Conservation (phyloP, 2,797 vertebrate species). For the Squalus acanthias region DNA sequence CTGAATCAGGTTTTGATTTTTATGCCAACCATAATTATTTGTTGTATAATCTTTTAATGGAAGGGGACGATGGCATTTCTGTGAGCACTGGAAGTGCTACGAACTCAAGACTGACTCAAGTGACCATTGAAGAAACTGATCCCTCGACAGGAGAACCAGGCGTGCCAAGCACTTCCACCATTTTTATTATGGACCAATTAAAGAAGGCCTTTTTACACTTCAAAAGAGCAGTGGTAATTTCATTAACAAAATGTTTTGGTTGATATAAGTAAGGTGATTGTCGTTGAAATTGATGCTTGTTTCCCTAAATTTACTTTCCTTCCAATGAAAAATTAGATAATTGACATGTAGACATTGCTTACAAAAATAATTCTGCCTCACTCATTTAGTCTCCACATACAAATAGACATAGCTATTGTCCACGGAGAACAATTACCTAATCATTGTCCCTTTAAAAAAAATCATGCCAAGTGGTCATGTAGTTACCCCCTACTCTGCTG, state of each 20-base stretch:
- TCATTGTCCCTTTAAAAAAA: background rate
- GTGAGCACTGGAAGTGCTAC: conserved; percentile 44
- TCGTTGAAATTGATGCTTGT: background rate
- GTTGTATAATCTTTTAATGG: background rate
- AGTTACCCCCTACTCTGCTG: background rate
- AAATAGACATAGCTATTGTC: background rate
- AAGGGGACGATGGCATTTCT: background rate
- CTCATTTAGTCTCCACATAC: background rate
- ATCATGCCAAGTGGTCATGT: background rate
- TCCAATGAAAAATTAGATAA: background rate
- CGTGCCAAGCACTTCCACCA: conserved; percentile 37
- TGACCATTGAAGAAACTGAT: conserved; percentile 29
- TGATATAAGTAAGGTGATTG: too few species aligned
- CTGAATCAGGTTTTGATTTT: background rate
- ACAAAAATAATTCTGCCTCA: background rate
- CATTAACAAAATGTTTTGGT: conserved; percentile 31
- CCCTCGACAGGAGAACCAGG: background rate
- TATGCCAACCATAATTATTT: background rate
- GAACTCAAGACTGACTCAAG: conserved; percentile 42
- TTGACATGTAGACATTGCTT: background rate
- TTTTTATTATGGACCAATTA: conserved; percentile 59
- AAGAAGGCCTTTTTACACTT: conserved; percentile 66
- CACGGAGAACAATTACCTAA: background rate
- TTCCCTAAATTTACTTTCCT: background rate
- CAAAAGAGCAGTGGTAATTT: conserved; percentile 75